Evolutionary conservation across 2,797 vertebrate species (phyloP).

Genomic region (Trematomus bernacchii): DNA sequence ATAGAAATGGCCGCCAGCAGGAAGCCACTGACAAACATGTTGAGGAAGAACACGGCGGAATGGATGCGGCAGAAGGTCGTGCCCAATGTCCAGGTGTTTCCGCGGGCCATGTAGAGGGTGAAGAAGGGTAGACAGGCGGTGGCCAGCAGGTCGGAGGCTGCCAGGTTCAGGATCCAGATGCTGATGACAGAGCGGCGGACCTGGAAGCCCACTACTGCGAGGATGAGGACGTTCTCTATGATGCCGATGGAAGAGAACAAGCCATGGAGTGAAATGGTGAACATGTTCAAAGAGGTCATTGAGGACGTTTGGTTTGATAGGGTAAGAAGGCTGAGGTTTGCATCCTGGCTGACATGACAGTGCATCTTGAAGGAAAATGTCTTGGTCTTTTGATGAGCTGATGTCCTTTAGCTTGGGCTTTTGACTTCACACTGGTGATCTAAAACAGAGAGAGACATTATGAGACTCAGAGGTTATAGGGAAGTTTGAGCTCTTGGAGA

Average conservation of each 20-base stretch:
- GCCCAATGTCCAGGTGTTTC: slow-evolving; percentile 73
- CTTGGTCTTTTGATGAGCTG: not conserved
- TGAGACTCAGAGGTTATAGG: not conserved
- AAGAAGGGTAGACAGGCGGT: slow-evolving; percentile 75
- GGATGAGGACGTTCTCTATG: slow-evolving; percentile 77
- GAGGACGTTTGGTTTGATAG: slow-evolving; percentile 36
- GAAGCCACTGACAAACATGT: slow-evolving; percentile 81
- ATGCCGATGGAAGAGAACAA: slow-evolving; percentile 74
- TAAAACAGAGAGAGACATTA: slow-evolving; percentile 21
- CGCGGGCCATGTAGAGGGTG: slow-evolving; percentile 74
- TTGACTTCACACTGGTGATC: slow-evolving; percentile 15
- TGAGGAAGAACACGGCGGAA: slow-evolving; percentile 78
- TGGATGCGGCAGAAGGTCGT: slow-evolving; percentile 71
- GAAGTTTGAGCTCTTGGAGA: not conserved
- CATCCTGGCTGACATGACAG: slow-evolving; percentile 58
- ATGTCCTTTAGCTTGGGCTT: not conserved
- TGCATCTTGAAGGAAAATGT: slow-evolving; percentile 19
- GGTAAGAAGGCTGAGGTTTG: not conserved
- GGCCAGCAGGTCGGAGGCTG: slow-evolving; percentile 77
- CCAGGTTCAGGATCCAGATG: slow-evolving; percentile 81
- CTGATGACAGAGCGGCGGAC: slow-evolving; percentile 75
- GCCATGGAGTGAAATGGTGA: slow-evolving; percentile 71
- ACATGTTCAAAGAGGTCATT: slow-evolving; percentile 52
- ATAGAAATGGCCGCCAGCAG: slow-evolving; percentile 75
- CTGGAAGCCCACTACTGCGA: slow-evolving; percentile 73